Conservation (phyloP, 2,113 vertebrate species). For the Electrona antarctica region DNA sequence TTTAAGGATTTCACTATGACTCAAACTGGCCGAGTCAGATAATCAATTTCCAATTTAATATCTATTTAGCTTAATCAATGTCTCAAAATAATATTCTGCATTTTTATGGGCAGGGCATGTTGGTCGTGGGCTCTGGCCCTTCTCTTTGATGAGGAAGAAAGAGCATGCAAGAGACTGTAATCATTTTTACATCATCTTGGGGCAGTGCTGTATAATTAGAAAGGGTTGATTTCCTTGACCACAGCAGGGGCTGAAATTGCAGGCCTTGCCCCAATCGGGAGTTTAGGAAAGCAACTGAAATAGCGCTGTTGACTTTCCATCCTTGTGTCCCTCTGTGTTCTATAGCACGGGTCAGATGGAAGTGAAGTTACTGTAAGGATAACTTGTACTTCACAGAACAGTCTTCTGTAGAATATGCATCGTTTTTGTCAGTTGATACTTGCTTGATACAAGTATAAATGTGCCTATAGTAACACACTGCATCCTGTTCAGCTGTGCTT, state of each 20-base stretch:
- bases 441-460: no score
- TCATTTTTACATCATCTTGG: conserved; percentile 77
- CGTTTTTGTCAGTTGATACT: no score
- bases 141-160: conserved; percentile 73
- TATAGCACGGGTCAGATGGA: conserved; percentile 68
- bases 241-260: conserved; percentile 78
- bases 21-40: conserved; percentile 40
- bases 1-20: conserved; percentile 19
- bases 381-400: no score
- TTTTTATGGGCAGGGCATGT: conserved; percentile 63
- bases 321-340: conserved; percentile 58
- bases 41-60: conserved; percentile 56
- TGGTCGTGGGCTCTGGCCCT: conserved; percentile 58
- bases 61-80: conserved; percentile 61
- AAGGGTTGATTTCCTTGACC: conserved; percentile 76
- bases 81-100: conserved; percentile 64
- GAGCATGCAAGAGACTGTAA: conserved; percentile 70
- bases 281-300: conserved; percentile 73
- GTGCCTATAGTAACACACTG: conserved; percentile 36
- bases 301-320: conserved; percentile 66
- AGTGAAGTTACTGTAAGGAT: conserved; percentile 39
- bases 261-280: conserved; percentile 66
- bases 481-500: conserved; percentile 56
- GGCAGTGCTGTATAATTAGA: conserved; percentile 77
- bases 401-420: no score